These are phyloP conservation scores for Goniozus legneri DNA, from an alignment of 1,140 invertebrate genomes.

Conservation along the genomic window DNA sequence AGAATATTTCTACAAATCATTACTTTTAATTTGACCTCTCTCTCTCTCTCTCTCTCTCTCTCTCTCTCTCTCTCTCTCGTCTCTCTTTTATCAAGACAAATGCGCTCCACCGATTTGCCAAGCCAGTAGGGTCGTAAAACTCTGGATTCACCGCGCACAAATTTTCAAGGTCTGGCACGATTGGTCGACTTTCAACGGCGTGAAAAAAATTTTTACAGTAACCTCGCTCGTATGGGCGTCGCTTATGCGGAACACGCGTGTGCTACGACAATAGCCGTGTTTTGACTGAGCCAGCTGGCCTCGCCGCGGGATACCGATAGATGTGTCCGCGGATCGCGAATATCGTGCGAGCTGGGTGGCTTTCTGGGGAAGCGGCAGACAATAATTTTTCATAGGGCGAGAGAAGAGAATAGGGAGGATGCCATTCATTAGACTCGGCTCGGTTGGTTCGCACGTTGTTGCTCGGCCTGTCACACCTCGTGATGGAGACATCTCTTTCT, in stretches of 20 bases:
- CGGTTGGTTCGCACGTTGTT: constrained; percentile 51
- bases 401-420: constrained; percentile 44
- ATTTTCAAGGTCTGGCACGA: no score
- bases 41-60: no score
- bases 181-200: no score
- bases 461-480: constrained; percentile 46
- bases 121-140: no score
- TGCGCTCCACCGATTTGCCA: no score
- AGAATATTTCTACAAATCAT: constrained; percentile 56
- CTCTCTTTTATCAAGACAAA: constrained; percentile 52
- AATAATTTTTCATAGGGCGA: constrained; percentile 50
- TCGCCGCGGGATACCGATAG: constrained; percentile 24
- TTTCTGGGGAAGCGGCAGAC: constrained; percentile 17
- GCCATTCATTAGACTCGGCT: constrained; percentile 48
- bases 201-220: no score
- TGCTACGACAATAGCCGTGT: no score
- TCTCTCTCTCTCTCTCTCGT: no score
- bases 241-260: no score
- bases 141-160: no score
- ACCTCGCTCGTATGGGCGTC: no score
- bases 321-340: constrained; percentile 12
- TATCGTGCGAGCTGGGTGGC: constrained; percentile 21
- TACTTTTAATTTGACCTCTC: constrained; percentile 58
- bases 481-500: no score
- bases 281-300: constrained; percentile 28